Conservation (phyloP, 2,113 vertebrate species). For the Tor tambroides region DNA sequence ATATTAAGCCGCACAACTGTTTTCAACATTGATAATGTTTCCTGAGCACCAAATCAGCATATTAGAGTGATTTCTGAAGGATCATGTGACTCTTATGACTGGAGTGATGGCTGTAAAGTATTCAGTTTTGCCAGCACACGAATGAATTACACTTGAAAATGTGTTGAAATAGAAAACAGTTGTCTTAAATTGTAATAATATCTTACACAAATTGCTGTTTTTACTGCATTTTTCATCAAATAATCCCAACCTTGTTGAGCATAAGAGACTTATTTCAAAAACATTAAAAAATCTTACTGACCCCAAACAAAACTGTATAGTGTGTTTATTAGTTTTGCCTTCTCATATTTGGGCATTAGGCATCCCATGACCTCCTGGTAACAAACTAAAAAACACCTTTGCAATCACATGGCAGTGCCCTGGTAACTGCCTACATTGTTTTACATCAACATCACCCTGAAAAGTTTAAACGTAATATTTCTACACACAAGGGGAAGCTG, state of each 20-base stretch:
- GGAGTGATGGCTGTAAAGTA: no score
- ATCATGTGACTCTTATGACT: neutral
- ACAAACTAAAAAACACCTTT: no score
- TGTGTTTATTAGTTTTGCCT: neutral
- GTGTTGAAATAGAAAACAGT: neutral
- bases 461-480: neutral
- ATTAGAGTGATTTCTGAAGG: neutral
- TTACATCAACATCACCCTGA: no score
- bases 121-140: no score
- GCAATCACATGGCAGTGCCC: no score
- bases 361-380: neutral
- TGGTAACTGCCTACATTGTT: no score
- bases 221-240: neutral
- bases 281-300: neutral
- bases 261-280: neutral
- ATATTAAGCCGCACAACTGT: no score
- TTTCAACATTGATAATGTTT: no score
- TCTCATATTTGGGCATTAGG: neutral
- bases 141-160: no score
- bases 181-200: neutral
- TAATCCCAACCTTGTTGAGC: neutral
- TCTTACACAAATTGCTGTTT: neutral
- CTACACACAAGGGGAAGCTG: neutral
- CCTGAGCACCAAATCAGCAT: neutral
- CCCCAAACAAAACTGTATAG: neutral